Evolutionary conservation across 1,140 invertebrate species (phyloP).

Genomic region (Asbolus verrucosus): DNA sequence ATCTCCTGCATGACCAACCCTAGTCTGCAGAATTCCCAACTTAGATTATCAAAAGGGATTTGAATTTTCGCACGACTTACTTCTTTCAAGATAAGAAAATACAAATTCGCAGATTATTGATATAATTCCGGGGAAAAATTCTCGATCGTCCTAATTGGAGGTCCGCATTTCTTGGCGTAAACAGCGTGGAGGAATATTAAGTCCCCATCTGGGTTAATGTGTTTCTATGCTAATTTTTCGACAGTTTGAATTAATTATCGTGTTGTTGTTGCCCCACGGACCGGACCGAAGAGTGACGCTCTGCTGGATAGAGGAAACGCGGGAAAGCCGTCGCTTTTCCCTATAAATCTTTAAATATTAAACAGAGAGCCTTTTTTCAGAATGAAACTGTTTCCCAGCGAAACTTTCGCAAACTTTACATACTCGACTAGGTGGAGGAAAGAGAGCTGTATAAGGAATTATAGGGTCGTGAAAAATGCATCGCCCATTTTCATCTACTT

Average conservation of each 20-base stretch:
- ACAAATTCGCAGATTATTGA: slow-evolving; percentile 26
- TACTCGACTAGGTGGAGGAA: slow-evolving; percentile 12
- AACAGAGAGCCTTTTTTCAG: slow-evolving; percentile 17
- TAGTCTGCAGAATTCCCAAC: slow-evolving; percentile 25
- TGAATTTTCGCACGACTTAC: slow-evolving; percentile 29
- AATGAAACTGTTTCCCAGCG: slow-evolving; percentile 12
- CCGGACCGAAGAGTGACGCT: too few species aligned
- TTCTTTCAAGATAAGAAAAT: slow-evolving; percentile 31
- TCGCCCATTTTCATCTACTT: slow-evolving; percentile 30
- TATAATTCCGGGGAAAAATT: neutral
- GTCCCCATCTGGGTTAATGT: too few species aligned
- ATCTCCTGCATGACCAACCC: slow-evolving; percentile 31
- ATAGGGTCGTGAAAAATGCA: slow-evolving; percentile 33
- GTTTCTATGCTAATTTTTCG: too few species aligned
- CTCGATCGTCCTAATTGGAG: too few species aligned
- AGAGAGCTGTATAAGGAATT: slow-evolving; percentile 28
- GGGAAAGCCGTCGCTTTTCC: too few species aligned
- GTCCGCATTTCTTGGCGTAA: too few species aligned
- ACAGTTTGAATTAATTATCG: too few species aligned
- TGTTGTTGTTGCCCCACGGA: too few species aligned
- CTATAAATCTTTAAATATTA: slow-evolving; percentile 17
- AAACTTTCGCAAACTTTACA: slow-evolving; percentile 14
- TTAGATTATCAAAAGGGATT: slow-evolving; percentile 36
- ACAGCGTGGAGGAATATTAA: too few species aligned
- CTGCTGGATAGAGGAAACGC: too few species aligned